Evolutionary conservation across 2,113 vertebrate species (phyloP), one percentile per base, ranked within the genome.

Genomic region (Catagonus wagneri): DNA sequence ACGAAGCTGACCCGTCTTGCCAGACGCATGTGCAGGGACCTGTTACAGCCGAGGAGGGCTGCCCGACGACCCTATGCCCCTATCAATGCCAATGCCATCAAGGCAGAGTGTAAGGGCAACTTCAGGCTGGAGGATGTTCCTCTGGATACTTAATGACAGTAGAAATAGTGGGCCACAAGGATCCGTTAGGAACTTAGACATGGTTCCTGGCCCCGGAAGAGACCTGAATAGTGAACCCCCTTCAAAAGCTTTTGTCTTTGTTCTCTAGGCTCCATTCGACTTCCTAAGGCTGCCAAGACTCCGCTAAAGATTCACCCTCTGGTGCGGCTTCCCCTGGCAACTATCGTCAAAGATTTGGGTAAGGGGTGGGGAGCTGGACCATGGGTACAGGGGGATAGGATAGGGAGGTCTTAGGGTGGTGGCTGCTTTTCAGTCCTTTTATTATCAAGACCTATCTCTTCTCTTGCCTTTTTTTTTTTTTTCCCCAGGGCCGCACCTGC

Each of bases 1-100:
- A 99, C 99, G 58, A 99, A 99, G 96, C 98, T 99, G 94, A 99
- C 99, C 27, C 99, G 99, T 81, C 98, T 99, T 1, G 99, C 99
- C 23, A 98, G 99, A 2, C 98, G 99, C 16, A 99, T 99, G 96
- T 99, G 99, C 87, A 98, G 99, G 92, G 99, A 99, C 97, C 99
- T 99, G 89, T 97, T 99, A 95, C 99, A 99, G 98, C 99, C 99
- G 0, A 99, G 99, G 4, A 98, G 99, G 0, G 99, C 99, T 0
- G 99, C 99, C 1, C 99, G 99, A 0, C 98, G 99, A 5, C 99
- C 99, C 29, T 99, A 99, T 0, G 99, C 99, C 10, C 99, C 99
- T n/a, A 99, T 99, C 98, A 99, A 99, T 13, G 98, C 99, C 97
- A 99, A 99, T 11, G 99, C 99, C 7, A 99, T 99, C 97, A 99